These are phyloP conservation scores for Ypsolopha sequella DNA, from an alignment of 2,888 invertebrate genomes.

Conservation along the genomic window DNA sequence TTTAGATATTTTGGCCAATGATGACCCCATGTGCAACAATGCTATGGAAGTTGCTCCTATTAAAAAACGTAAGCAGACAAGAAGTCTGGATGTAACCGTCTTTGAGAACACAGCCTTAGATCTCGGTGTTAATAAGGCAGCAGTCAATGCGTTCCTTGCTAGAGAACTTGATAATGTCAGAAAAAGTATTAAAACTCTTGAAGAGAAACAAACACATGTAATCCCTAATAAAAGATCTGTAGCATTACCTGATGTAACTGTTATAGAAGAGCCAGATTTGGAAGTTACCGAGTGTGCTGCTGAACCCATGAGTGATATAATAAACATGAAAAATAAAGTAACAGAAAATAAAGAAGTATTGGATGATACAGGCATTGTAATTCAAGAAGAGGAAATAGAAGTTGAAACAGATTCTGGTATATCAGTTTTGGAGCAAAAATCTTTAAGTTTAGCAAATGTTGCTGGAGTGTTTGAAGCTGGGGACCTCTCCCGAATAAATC, in stretches of 20 bases:
- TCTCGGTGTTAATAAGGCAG: constrained; percentile 41
- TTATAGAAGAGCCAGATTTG: background rate
- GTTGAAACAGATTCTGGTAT: background rate
- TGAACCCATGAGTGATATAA: constrained; percentile 28
- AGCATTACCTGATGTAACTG: background rate
- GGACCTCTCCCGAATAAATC: background rate
- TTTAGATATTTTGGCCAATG: constrained; percentile 52
- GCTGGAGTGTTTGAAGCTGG: background rate
- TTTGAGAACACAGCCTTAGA: constrained; percentile 61
- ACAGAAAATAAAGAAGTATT: background rate
- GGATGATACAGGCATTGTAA: background rate
- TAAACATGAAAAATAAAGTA: background rate
- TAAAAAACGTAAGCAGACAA: constrained; percentile 51
- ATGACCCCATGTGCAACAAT: constrained; percentile 61
- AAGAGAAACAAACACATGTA: background rate
- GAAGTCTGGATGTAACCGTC: constrained; percentile 41
- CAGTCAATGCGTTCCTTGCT: constrained; percentile 45
- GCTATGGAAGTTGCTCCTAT: constrained; percentile 57
- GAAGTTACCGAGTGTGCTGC: constrained; percentile 2
- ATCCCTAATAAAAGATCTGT: constrained; percentile 14
- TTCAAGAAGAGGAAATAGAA: background rate
- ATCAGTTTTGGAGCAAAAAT: background rate
- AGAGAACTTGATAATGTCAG: constrained; percentile 55
- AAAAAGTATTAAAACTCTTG: constrained; percentile 13
- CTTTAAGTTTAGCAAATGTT: background rate